Conservation (phyloP, 2,888 invertebrate genomes). For the Cyclophora albipunctata region DNA sequence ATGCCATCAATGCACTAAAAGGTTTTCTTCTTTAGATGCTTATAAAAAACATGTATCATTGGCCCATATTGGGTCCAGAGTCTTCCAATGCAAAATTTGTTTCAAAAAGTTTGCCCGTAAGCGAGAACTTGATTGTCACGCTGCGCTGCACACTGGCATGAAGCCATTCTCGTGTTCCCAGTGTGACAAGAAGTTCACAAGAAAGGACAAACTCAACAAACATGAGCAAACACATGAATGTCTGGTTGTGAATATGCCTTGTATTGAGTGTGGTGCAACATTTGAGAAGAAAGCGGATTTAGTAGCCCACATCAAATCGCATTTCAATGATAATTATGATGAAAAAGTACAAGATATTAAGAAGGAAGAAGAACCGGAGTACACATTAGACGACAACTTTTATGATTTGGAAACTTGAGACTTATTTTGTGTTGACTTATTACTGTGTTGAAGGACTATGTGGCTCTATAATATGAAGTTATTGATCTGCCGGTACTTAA, state of each 20-base stretch:
- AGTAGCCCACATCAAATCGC: conserved; percentile 76
- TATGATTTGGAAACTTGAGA: conserved; percentile 62
- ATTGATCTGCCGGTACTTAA: conserved; percentile 16
- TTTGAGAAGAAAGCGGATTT: conserved; percentile 76
- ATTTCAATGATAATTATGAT: conserved; percentile 68
- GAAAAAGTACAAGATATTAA: conserved; percentile 57
- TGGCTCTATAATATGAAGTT: conserved; percentile 18
- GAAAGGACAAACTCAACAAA: conserved; percentile 80
- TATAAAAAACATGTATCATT: conserved; percentile 71
- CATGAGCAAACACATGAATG: conserved; percentile 80
- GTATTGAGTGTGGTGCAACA: conserved; percentile 77
- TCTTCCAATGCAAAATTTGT: conserved; percentile 79
- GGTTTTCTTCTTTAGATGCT: conserved; percentile 66
- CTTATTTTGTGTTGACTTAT: conserved; percentile 1
- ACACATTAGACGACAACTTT: conserved; percentile 52
- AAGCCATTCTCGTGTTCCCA: conserved; percentile 80
- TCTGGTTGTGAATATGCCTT: conserved; percentile 75
- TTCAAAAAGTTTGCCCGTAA: conserved; percentile 80
- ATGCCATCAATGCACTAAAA: conserved; percentile 70
- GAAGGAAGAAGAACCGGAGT: conserved; percentile 55
- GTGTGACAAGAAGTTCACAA: conserved; percentile 80
- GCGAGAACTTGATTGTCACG: conserved; percentile 81
- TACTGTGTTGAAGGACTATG: neutral
- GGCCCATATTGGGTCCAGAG: conserved; percentile 70
- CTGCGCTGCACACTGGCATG: conserved; percentile 79